These are phyloP conservation scores for Pycnomerus fuliginosus DNA, from an alignment of 2,888 invertebrate genomes.

Conservation along the genomic window DNA sequence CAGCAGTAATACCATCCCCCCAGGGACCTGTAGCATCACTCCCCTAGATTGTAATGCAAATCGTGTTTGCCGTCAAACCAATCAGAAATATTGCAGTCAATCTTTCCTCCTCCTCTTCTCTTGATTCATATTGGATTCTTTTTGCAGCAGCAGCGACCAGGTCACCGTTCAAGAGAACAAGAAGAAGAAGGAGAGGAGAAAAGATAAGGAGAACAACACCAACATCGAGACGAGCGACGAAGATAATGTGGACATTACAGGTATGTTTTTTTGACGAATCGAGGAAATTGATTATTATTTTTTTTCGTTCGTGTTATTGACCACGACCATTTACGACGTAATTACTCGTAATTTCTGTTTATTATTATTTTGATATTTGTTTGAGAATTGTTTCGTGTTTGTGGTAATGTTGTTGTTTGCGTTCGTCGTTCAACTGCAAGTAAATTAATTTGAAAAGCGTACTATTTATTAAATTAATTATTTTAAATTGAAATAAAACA, in stretches of 20 bases:
- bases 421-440: too few species aligned
- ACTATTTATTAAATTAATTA: too few species aligned
- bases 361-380: too few species aligned
- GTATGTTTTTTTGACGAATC: slow-evolving; percentile 48
- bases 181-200: slow-evolving; percentile 62
- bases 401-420: too few species aligned
- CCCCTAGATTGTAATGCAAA: slow-evolving; percentile 50
- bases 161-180: slow-evolving; percentile 57
- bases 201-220: slow-evolving; percentile 55
- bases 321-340: too few species aligned
- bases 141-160: slow-evolving; percentile 40
- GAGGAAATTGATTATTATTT: background rate
- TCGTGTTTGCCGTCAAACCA: slow-evolving; percentile 44
- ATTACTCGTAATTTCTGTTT: too few species aligned
- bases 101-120: slow-evolving; percentile 1
- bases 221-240: slow-evolving; percentile 62
- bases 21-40: slow-evolving; percentile 34
- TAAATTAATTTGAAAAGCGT: too few species aligned
- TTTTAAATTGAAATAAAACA: too few species aligned
- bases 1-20: slow-evolving; percentile 46
- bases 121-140: slow-evolving; percentile 6
- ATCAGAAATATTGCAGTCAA: slow-evolving; percentile 18
- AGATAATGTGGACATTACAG: slow-evolving; percentile 55
- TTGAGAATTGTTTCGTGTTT: too few species aligned
- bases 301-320: too few species aligned